A percentile compares a stretch with the other conserved stretches of the same genome.
Conservation (phyloP, 2,797 vertebrate species). For the Phoebastria nigripes region DNA sequence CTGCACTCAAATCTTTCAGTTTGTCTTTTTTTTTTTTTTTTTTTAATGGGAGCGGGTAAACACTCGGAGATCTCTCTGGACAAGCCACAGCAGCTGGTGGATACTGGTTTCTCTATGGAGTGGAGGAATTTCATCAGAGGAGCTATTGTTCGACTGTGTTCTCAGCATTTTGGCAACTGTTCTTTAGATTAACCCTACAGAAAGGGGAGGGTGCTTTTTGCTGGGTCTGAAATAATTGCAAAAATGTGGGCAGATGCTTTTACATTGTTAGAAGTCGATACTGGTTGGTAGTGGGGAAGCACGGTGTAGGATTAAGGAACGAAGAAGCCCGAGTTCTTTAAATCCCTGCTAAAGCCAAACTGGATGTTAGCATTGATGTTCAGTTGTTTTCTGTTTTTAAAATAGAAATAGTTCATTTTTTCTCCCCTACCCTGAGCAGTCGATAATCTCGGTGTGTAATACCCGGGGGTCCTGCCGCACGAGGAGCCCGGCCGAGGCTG, state of each 20-base stretch:
- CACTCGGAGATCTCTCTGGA: slow-evolving; percentile 11
- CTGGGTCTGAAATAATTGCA: background rate
- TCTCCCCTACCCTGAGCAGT: background rate
- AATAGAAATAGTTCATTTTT: background rate
- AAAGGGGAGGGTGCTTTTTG: slow-evolving; percentile 46
- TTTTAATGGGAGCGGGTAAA: background rate
- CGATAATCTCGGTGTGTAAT: fast-evolving
- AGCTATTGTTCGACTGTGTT: slow-evolving; percentile 55
- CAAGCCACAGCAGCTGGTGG: slow-evolving; percentile 43
- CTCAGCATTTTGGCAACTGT: slow-evolving; percentile 65
- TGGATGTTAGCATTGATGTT: background rate
- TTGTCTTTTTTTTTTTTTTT: background rate
- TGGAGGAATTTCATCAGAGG: slow-evolving; percentile 64
- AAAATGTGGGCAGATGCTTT: slow-evolving; percentile 48
- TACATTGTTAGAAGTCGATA: background rate
- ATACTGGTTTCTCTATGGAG: slow-evolving; percentile 53
- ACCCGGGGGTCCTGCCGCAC: background rate
- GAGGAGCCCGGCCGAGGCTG: background rate
- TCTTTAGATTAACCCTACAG: slow-evolving; percentile 63
- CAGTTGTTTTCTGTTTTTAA: background rate
- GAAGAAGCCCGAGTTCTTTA: background rate
- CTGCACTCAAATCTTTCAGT: background rate
- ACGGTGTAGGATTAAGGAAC: background rate
- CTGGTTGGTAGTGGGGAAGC: background rate
- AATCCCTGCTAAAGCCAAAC: background rate